Conservation (phyloP, 1,140 invertebrate species). For the Penaeus japonicus region DNA sequence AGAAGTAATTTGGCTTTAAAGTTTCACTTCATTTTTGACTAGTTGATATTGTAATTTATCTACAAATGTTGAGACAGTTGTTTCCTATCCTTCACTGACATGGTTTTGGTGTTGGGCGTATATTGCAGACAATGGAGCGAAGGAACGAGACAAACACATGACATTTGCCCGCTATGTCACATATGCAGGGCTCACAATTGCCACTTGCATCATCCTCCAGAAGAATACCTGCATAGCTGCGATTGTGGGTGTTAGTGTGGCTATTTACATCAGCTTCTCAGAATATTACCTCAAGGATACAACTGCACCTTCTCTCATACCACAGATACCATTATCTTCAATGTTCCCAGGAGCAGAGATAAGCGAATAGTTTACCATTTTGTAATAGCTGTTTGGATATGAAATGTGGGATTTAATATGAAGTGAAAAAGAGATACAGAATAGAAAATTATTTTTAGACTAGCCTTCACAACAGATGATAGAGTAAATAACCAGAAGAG, state of each 20-base stretch:
- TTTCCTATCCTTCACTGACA: background rate
- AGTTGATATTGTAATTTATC: too few relatives aligned
- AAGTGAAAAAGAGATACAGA: too few relatives aligned
- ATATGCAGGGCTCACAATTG: constrained; percentile 80
- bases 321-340: constrained; percentile 30
- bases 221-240: constrained; percentile 76
- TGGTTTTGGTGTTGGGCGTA: constrained; percentile 13
- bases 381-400: too few relatives aligned
- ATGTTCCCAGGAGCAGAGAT: constrained; percentile 9
- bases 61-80: background rate
- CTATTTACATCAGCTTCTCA: constrained; percentile 78
- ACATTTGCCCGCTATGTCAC: constrained; percentile 77
- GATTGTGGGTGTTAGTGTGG: constrained; percentile 76
- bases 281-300: constrained; percentile 70
- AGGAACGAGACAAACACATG: constrained; percentile 66
- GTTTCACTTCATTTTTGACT: too few relatives aligned
- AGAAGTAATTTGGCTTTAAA: too few relatives aligned
- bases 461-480: too few relatives aligned
- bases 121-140: constrained; percentile 66
- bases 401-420: too few relatives aligned
- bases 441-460: too few relatives aligned
- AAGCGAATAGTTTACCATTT: background rate
- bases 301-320: constrained; percentile 22
- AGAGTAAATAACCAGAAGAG: too few relatives aligned
- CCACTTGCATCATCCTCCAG: constrained; percentile 83